Evolutionary conservation across 1,140 invertebrate species (phyloP), one percentile per base, ranked within the genome.

Genomic region (Hylyphantes graminicola): DNA sequence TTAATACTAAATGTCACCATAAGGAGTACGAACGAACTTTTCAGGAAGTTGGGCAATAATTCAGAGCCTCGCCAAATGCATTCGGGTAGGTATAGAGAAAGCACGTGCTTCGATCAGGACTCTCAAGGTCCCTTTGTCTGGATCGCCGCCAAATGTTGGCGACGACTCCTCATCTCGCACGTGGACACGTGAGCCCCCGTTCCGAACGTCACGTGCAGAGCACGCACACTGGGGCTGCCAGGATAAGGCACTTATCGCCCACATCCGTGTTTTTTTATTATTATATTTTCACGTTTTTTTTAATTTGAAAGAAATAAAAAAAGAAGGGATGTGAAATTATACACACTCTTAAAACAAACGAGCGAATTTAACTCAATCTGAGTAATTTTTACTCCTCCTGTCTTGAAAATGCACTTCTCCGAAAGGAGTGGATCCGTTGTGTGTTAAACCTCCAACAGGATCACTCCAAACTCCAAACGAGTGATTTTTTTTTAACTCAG

Each of bases 171-270:
- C 17, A 73, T 55, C 54, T 73, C 53, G 79, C 79, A 81, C 79
- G 79, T 81, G 79, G 68, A 81, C 79, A 81, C 79, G 79, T 81
- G 79, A 81, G 79, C 17, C 79, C 68, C 63, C 67, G 79, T 59
- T 68, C 59, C 67, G 57, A n/a, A 67, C 68, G 68, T 81, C 79
- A 81, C 79, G 79, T 81, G 79, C 67, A 63, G 48, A 51, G n/a
- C 67, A 72, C 61, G 67, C 68, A 54, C 65, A 65, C 50, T 78
- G 54, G 63, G 63, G 57, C 3, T 54, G n/a, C 76, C 35, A 67
- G 67, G 12, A 54, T 55, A 55, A 53, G 63, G 64, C 76, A 48
- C 13, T 11, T 50, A 67, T 65, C 76, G 48, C 63, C n/a, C 10
- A 35, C 51, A 51, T 53, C 19, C 54, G n/a, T 35, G 5, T 35